Evolutionary conservation across 2,113 vertebrate genomes (phyloP).

Genomic region (Rhabdomys dilectus): DNA sequence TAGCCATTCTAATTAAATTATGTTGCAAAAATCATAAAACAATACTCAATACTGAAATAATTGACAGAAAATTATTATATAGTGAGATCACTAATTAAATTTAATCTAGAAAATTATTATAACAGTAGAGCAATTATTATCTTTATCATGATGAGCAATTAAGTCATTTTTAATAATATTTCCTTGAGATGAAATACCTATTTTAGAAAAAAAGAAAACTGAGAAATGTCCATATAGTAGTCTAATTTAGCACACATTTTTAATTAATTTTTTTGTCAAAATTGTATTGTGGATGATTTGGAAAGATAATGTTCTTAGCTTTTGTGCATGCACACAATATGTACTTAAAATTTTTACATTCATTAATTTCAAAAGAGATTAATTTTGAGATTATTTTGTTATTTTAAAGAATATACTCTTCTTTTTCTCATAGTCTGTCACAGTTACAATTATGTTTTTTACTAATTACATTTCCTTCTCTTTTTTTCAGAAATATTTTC

Average conservation of each 20-base stretch:
- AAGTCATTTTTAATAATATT: neutral
- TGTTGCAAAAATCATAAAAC: conserved; percentile 70
- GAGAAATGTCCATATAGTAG: conserved; percentile 19
- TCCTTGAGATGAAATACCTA: conserved; percentile 24
- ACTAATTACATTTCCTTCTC: too few species aligned
- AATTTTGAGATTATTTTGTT: conserved; percentile 29
- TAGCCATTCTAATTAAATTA: conserved; percentile 34
- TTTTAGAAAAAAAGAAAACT: neutral
- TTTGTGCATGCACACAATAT: neutral
- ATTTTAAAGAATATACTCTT: neutral
- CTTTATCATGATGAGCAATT: conserved; percentile 45
- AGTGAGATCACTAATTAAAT: conserved; percentile 73
- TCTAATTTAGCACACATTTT: neutral
- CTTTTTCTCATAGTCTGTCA: neutral
- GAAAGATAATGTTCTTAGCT: conserved; percentile 7
- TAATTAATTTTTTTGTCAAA: neutral
- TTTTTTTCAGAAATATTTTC: too few species aligned
- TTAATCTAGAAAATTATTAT: conserved; percentile 72
- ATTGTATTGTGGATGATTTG: neutral
- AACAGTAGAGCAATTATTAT: conserved; percentile 20
- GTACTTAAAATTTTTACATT: conserved; percentile 34
- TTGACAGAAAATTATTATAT: conserved; percentile 74
- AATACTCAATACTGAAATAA: conserved; percentile 73
- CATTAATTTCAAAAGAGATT: neutral
- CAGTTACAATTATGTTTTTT: neutral